Evolutionary conservation across 2,888 invertebrate species (phyloP).

Genomic region (Xylophagus ater): DNA sequence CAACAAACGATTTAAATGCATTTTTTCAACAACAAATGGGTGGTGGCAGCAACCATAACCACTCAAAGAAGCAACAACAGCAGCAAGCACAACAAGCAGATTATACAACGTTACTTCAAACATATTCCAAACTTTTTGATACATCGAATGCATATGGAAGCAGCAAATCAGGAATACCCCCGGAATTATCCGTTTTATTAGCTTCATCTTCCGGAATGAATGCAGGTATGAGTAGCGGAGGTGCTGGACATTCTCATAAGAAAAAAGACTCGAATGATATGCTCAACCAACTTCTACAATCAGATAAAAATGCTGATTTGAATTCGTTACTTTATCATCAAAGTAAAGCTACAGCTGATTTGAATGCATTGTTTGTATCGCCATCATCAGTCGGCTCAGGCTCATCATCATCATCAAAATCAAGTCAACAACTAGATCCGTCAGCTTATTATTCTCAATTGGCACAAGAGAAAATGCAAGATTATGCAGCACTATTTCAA

Average conservation of each 20-base stretch:
- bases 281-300: conserved; percentile 34
- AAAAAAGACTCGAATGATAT: conserved; percentile 25
- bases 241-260: conserved; percentile 2
- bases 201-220: conserved; percentile 24
- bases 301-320: conserved; percentile 31
- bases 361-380: conserved; percentile 33
- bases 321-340: conserved; percentile 33
- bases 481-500: conserved; percentile 39
- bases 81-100: conserved; percentile 31
- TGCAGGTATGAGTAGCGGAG: background rate
- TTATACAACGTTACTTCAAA: conserved; percentile 34
- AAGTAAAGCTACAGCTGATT: conserved; percentile 33
- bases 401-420: conserved; percentile 19
- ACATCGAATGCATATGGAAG: conserved; percentile 28
- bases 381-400: conserved; percentile 26
- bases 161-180: conserved; percentile 21
- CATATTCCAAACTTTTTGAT: conserved; percentile 37
- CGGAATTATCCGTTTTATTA: conserved; percentile 29
- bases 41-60: background rate
- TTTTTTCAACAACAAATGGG: conserved; percentile 23
- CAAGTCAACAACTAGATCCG: conserved; percentile 27
- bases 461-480: conserved; percentile 42
- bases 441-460: conserved; percentile 34
- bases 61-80: conserved; percentile 22
- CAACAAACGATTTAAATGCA: conserved; percentile 24